Evolutionary conservation across 2,113 vertebrate species (phyloP).

Genomic region (Jaculus jaculus): DNA sequence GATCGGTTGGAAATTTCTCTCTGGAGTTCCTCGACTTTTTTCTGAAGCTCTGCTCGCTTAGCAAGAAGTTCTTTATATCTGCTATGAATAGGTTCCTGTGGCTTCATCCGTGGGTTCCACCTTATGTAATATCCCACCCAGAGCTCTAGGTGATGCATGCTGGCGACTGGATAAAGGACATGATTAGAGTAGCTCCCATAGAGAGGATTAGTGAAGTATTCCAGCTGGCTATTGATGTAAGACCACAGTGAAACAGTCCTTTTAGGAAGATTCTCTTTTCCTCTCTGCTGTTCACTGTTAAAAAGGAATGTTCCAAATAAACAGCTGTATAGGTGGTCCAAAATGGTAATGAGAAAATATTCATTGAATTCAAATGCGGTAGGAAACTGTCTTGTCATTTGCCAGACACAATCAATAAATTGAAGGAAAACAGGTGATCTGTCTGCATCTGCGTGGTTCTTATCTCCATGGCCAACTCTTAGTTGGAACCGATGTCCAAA

Average conservation of each 20-base stretch:
- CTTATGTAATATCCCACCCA: no score
- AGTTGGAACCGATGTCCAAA: slow-evolving; percentile 97
- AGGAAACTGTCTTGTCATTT: slow-evolving; percentile 98
- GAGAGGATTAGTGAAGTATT: no score
- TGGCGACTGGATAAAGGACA: no score
- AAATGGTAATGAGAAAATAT: slow-evolving; percentile 94
- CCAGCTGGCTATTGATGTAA: slow-evolving; percentile 95
- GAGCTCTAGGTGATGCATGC: no score
- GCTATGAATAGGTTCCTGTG: no score
- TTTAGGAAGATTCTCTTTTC: slow-evolving; percentile 93
- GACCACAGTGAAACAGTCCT: slow-evolving; percentile 96
- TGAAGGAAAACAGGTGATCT: slow-evolving; percentile 97
- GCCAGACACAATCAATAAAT: slow-evolving; percentile 98
- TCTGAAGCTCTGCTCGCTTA: no score
- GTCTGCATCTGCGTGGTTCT: slow-evolving; percentile 96
- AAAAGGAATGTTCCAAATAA: slow-evolving; percentile 98
- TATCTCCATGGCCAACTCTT: slow-evolving; percentile 96
- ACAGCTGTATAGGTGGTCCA: slow-evolving; percentile 98
- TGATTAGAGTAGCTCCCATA: no score
- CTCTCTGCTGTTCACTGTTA: slow-evolving; percentile 95
- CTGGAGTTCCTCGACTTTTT: no score
- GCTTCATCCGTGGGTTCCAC: no score
- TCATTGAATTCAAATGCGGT: slow-evolving; percentile 98
- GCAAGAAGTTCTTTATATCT: no score
- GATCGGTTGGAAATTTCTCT: no score